phyloP scores from a whole-genome alignment of 2,888 invertebrate species.

The Caenorhabditis drosophilae region DNA sequence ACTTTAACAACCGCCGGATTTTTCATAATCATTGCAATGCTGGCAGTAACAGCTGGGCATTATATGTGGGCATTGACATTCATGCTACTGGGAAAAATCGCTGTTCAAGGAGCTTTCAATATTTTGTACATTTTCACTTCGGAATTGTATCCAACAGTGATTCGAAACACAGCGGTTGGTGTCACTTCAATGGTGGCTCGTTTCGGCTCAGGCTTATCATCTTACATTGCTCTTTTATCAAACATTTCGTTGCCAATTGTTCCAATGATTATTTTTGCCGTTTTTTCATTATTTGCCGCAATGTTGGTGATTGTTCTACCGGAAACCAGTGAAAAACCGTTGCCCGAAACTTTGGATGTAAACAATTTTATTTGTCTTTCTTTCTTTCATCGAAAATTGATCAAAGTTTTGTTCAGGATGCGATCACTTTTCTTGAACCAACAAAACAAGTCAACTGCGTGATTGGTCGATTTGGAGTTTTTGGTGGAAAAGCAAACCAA shows the following conservation, averaged over 20 bases:
- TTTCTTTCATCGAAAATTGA: too few relatives aligned
- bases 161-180: slow-evolving; percentile 66
- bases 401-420: slow-evolving; percentile 22
- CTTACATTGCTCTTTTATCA: slow-evolving; percentile 67
- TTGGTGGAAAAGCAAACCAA: slow-evolving; percentile 18
- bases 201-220: slow-evolving; percentile 67
- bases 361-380: slow-evolving; percentile 1
- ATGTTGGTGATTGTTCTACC: slow-evolving; percentile 66
- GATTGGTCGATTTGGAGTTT: slow-evolving; percentile 29
- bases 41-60: slow-evolving; percentile 44
- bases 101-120: slow-evolving; percentile 68
- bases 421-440: slow-evolving; percentile 31
- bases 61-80: slow-evolving; percentile 62
- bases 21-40: slow-evolving; percentile 65
- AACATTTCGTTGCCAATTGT: slow-evolving; percentile 68
- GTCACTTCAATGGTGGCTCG: slow-evolving; percentile 65
- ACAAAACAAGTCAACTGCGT: slow-evolving; percentile 37
- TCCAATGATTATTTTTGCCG: slow-evolving; percentile 69
- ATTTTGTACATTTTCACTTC: slow-evolving; percentile 69
- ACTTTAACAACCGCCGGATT: slow-evolving; percentile 63
- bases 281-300: slow-evolving; percentile 68
- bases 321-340: slow-evolving; percentile 67
- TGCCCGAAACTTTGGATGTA: slow-evolving; percentile 67
- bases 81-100: slow-evolving; percentile 67
- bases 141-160: slow-evolving; percentile 68